Conservation (phyloP, 2,113 vertebrate species). For the Phrynocephalus versicolor region DNA sequence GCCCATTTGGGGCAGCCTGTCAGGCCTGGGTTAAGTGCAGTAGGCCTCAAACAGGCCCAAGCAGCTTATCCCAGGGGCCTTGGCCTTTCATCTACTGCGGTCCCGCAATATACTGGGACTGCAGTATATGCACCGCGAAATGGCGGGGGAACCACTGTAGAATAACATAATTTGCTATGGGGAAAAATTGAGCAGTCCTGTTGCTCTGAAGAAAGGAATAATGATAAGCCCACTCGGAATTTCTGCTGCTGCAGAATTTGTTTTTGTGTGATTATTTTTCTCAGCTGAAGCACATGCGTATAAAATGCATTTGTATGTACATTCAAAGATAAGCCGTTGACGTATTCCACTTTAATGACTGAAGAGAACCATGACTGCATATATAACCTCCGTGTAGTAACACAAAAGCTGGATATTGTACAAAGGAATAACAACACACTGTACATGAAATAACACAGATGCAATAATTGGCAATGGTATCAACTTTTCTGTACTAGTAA, state of each 20-base stretch:
- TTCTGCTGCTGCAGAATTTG: slow-evolving; percentile 1
- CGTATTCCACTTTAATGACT: neutral
- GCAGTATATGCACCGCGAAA: too few species aligned
- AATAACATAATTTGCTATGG: neutral
- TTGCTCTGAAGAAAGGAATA: neutral
- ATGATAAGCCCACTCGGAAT: neutral
- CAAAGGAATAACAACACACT: neutral
- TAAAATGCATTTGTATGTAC: neutral
- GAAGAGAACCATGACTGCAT: slow-evolving; percentile 8
- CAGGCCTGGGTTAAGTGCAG: too few species aligned
- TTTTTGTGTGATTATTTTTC: slow-evolving; percentile 10
- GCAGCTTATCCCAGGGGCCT: too few species aligned
- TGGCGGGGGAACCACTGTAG: too few species aligned
- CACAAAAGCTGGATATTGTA: neutral
- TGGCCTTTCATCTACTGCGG: too few species aligned
- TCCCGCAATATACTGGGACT: too few species aligned
- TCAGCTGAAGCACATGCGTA: neutral
- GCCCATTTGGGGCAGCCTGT: too few species aligned
- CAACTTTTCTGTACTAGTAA: slow-evolving; percentile 21
- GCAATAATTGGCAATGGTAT: neutral
- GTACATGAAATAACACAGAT: slow-evolving; percentile 21
- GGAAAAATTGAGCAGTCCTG: neutral
- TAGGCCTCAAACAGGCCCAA: too few species aligned
- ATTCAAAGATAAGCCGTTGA: neutral
- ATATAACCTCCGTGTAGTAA: slow-evolving; percentile 6